phyloP scores from a whole-genome alignment of 2,113 vertebrate species.

The Asarcornis scutulata region DNA sequence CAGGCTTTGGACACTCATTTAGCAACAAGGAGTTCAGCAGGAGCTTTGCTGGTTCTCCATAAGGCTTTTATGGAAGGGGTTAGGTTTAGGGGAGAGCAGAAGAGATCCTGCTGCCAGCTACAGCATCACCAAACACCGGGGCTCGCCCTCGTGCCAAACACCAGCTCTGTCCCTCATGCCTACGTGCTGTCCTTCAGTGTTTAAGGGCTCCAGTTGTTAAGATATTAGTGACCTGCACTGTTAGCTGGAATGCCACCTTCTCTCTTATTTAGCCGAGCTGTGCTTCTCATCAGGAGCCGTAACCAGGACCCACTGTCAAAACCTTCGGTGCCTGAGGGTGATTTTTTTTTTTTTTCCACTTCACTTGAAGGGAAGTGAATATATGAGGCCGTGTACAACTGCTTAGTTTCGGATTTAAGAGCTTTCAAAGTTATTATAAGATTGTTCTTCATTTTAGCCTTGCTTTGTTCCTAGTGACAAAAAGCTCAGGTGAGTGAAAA shows the following conservation, averaged over 20 bases:
- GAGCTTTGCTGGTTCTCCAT: neutral
- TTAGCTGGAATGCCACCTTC: neutral
- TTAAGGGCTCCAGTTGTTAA: neutral
- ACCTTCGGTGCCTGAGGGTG: neutral
- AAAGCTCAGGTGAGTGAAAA: neutral
- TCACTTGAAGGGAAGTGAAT: neutral
- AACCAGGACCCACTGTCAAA: neutral
- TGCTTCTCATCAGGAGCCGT: neutral
- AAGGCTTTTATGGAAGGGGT: neutral
- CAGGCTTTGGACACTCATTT: neutral
- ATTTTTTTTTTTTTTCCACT: neutral
- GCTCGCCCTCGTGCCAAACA: neutral
- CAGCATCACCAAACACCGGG: neutral
- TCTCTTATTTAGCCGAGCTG: neutral
- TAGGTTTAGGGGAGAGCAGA: neutral
- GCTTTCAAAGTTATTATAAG: neutral
- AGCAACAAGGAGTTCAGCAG: neutral
- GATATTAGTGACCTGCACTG: neutral
- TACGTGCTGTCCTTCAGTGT: neutral
- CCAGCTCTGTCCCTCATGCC: neutral
- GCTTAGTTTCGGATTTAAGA: neutral
- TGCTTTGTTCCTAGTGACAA: neutral
- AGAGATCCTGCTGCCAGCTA: constrained; percentile 18
- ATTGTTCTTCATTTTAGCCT: neutral
- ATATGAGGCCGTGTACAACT: neutral